phyloP scores from a whole-genome alignment of 2,113 vertebrate genomes.

The Aphyosemion australe region DNA sequence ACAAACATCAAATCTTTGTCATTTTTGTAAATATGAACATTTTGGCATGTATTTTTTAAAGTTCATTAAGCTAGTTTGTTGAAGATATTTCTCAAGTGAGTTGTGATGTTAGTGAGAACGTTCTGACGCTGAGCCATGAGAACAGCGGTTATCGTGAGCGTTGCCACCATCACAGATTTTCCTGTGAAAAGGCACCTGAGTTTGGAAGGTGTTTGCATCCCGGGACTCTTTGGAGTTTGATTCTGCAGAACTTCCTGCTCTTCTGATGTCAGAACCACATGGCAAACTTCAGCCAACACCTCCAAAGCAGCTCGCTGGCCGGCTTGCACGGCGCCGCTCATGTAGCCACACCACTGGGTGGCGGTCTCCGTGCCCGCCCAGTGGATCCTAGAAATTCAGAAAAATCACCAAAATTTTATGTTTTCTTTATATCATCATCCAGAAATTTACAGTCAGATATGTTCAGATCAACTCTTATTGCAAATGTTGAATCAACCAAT shows the following conservation, averaged over 20 bases:
- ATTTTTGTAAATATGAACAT: too few relatives aligned
- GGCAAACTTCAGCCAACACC: slow-evolving; percentile 66
- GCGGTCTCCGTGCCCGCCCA: slow-evolving; percentile 82
- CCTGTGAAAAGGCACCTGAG: not conserved
- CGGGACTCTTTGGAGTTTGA: not conserved
- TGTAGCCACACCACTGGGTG: slow-evolving; percentile 79
- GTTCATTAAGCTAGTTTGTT: not conserved
- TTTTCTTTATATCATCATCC: too few relatives aligned
- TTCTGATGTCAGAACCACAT: slow-evolving; percentile 52
- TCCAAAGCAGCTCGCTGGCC: slow-evolving; percentile 78
- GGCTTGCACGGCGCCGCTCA: slow-evolving; percentile 76
- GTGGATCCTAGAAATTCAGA: slow-evolving; percentile 66
- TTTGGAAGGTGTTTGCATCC: not conserved
- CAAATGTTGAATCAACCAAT: too few relatives aligned
- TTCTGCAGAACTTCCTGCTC: slow-evolving; percentile 46
- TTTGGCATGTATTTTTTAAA: not conserved
- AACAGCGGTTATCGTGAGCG: slow-evolving; percentile 39
- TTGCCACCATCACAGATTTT: slow-evolving; percentile 19
- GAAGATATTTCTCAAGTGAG: slow-evolving; percentile 13
- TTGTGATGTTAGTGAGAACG: slow-evolving; percentile 23
- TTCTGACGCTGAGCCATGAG: slow-evolving; percentile 33
- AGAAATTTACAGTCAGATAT: too few relatives aligned
- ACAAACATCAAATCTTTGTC: too few relatives aligned
- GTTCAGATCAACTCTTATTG: too few relatives aligned
- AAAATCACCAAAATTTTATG: not conserved